These are phyloP conservation scores for Palloptera scutellata DNA, from an alignment of 2,888 invertebrate species.

Conservation along the genomic window DNA sequence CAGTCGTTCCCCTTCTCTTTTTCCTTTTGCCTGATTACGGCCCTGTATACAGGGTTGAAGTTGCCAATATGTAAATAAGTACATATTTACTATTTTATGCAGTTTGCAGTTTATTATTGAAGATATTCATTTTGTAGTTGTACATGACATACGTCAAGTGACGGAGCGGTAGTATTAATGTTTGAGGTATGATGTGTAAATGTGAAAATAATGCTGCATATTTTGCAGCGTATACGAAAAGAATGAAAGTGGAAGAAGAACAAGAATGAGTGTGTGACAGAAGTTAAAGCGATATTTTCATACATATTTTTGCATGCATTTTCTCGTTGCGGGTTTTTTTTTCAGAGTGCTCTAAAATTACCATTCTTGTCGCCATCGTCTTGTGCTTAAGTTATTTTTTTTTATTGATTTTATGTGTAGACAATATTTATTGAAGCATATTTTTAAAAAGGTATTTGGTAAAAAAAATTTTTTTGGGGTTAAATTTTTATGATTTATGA, in stretches of 20 bases:
- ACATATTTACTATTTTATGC: no score
- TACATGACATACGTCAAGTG: background rate
- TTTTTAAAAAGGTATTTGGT: background rate
- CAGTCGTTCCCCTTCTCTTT: no score
- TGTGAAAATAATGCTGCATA: constrained; percentile 20
- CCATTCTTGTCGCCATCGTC: constrained; percentile 7
- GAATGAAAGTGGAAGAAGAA: background rate
- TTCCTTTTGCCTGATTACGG: background rate
- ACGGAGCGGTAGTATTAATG: background rate
- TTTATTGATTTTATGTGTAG: background rate
- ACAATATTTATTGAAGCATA: constrained; percentile 20
- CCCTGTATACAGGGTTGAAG: no score
- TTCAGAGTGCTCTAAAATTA: background rate
- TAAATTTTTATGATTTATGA: constrained; percentile 4
- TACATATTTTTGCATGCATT: constrained; percentile 1
- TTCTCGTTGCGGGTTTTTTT: background rate
- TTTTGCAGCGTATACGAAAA: constrained; percentile 14
- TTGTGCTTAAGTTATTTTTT: constrained; percentile 4
- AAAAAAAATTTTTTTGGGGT: constrained; percentile 11
- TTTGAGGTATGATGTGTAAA: background rate
- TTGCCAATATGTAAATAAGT: no score
- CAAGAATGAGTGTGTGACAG: no score
- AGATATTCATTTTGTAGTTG: no score
- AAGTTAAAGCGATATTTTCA: constrained; percentile 23
- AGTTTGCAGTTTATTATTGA: no score